A percentile compares a stretch with the other conserved stretches of the same genome.
Evolutionary conservation across 2,113 vertebrate species (phyloP).

Genomic region (Rhinoptilus africanus): DNA sequence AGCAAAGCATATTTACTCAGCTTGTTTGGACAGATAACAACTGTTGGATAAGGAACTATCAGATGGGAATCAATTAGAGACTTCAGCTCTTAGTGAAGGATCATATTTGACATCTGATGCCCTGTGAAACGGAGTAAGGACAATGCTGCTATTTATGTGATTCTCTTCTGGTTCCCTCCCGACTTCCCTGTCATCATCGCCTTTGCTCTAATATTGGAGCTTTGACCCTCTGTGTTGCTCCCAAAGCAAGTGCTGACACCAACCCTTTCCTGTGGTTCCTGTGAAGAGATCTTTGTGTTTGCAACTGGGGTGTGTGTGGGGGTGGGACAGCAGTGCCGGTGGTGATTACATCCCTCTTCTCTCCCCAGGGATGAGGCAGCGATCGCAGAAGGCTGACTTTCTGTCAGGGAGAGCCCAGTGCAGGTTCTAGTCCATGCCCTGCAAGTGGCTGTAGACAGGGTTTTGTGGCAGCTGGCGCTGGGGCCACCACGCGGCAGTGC

Average conservation of each 20-base stretch:
- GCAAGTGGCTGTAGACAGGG: accelerated
- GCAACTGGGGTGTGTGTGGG: background rate
- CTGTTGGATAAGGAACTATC: conserved; percentile 52
- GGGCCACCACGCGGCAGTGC: accelerated
- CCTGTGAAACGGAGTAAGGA: background rate
- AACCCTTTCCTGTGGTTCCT: background rate
- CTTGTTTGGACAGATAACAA: conserved; percentile 13
- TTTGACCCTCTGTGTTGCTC: background rate
- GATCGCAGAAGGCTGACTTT: background rate
- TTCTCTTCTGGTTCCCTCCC: background rate
- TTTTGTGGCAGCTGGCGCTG: background rate
- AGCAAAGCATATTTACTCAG: conserved; percentile 49
- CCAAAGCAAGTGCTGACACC: background rate
- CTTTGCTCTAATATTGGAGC: background rate
- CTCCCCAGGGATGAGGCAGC: accelerated
- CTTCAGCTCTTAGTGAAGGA: background rate
- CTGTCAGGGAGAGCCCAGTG: background rate
- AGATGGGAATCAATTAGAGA: conserved; percentile 49
- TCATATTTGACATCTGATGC: background rate
- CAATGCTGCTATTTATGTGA: conserved; percentile 23
- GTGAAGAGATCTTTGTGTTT: background rate
- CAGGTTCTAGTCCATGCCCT: background rate
- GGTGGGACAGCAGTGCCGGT: background rate
- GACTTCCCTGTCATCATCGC: background rate
- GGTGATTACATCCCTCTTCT: background rate